Percentiles rank a stretch among this genome's conserved stretches.
These are phyloP conservation scores for Periparus ater DNA, from an alignment of 2,797 vertebrate species.

Conservation along the genomic window DNA sequence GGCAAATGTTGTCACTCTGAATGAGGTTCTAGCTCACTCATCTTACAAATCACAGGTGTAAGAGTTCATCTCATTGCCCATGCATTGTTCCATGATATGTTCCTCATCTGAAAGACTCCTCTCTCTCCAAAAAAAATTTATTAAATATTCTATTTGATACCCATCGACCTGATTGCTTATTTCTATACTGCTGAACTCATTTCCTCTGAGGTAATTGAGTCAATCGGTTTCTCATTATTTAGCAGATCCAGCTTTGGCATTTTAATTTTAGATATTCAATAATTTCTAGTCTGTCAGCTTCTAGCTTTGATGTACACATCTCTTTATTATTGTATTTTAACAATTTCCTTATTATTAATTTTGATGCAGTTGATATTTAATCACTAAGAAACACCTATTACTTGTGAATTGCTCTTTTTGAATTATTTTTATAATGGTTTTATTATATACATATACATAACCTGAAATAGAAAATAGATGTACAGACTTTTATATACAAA, in stretches of 20 bases:
- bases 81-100: background rate
- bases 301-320: slow-evolving; percentile 48
- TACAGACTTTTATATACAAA: background rate
- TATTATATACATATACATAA: background rate
- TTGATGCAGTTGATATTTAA: slow-evolving; percentile 10
- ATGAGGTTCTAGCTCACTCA: slow-evolving; percentile 1
- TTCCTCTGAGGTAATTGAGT: slow-evolving; percentile 69
- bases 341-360: slow-evolving; percentile 17
- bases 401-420: background rate
- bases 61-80: background rate
- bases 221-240: slow-evolving; percentile 74
- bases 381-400: background rate
- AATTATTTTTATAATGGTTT: background rate
- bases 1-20: slow-evolving; percentile 8
- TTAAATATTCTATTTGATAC: slow-evolving; percentile 41
- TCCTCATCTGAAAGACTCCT: slow-evolving; percentile 22
- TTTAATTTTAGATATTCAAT: slow-evolving; percentile 76
- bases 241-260: slow-evolving; percentile 59
- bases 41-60: slow-evolving; percentile 17
- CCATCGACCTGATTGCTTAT: slow-evolving; percentile 21
- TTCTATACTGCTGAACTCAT: slow-evolving; percentile 66
- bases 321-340: slow-evolving; percentile 39
- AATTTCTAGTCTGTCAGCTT: slow-evolving; percentile 65
- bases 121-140: background rate
- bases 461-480: background rate